Evolutionary conservation across 2,888 invertebrate species (phyloP).

Genomic region (Ramazzottius varieornatus): DNA sequence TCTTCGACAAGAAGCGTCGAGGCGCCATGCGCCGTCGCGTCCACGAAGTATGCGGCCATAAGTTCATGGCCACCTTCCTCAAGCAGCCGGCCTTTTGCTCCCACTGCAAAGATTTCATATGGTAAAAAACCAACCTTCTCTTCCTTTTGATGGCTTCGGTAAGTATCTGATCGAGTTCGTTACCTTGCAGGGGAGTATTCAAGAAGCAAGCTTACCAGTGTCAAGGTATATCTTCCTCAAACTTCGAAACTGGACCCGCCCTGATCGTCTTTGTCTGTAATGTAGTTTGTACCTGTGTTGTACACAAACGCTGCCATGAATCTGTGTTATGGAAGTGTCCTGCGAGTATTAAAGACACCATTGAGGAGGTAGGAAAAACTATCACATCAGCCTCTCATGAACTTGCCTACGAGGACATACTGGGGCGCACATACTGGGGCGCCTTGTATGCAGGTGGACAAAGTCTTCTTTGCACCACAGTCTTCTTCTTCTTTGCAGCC

Average conservation of each 20-base stretch:
- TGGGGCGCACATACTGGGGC: no score
- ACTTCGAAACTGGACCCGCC: no score
- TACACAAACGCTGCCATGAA: constrained; percentile 92
- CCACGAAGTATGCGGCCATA: constrained; percentile 88
- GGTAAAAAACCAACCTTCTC: constrained; percentile 39
- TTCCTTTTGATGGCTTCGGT: not conserved
- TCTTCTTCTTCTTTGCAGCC: not conserved
- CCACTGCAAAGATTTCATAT: constrained; percentile 94
- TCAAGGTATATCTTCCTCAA: constrained; percentile 23
- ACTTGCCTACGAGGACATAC: no score
- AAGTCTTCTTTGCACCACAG: not conserved
- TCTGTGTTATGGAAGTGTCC: constrained; percentile 95
- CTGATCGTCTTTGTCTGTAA: constrained; percentile 12
- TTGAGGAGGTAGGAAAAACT: constrained; percentile 21
- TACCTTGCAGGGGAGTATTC: constrained; percentile 21
- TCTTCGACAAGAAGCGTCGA: constrained; percentile 59
- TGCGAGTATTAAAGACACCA: constrained; percentile 58
- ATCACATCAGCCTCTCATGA: no score
- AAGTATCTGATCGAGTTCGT: no score
- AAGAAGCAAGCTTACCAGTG: constrained; percentile 30
- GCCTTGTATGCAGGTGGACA: not conserved
- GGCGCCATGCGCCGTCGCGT: constrained; percentile 93
- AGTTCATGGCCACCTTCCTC: constrained; percentile 97
- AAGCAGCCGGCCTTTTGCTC: constrained; percentile 98
- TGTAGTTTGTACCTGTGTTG: constrained; percentile 91